phyloP scores from a whole-genome alignment of 2,113 vertebrate genomes.

The Cinclus mexicanus region DNA sequence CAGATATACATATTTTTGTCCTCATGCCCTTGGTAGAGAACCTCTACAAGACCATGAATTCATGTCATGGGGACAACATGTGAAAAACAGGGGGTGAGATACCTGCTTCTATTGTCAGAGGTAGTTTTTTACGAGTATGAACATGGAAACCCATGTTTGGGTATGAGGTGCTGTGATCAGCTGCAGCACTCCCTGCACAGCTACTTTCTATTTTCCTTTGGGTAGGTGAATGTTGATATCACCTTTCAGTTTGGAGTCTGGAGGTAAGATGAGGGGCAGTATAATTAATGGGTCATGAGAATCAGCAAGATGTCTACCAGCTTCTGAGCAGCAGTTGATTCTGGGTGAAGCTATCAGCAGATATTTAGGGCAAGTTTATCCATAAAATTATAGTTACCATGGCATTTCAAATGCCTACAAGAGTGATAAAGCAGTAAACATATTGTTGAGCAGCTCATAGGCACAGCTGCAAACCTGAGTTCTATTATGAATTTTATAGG shows the following conservation, averaged over 20 bases:
- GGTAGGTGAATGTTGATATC: not conserved
- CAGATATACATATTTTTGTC: not conserved
- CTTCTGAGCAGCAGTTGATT: not conserved
- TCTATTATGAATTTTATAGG: not conserved
- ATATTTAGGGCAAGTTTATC: not conserved
- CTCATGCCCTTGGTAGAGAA: accelerated
- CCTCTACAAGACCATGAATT: not conserved
- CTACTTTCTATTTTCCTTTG: not conserved
- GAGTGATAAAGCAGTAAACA: not conserved
- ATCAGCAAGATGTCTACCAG: not conserved
- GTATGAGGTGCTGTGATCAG: not conserved
- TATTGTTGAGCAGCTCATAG: not conserved
- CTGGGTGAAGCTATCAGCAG: not conserved
- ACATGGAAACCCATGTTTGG: too few species aligned
- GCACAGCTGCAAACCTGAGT: not conserved
- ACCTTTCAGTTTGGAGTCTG: not conserved
- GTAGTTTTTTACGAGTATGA: not conserved
- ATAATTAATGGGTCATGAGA: not conserved
- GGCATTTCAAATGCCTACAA: constrained; percentile 18
- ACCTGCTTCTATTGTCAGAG: not conserved
- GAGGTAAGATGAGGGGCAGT: not conserved
- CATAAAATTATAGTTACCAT: not conserved
- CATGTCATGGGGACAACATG: not conserved
- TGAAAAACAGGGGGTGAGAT: not conserved
- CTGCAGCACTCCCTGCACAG: not conserved